phyloP scores from a whole-genome alignment of 53 echinoderm and acorn worm species.

The Zoroaster sp. region DNA sequence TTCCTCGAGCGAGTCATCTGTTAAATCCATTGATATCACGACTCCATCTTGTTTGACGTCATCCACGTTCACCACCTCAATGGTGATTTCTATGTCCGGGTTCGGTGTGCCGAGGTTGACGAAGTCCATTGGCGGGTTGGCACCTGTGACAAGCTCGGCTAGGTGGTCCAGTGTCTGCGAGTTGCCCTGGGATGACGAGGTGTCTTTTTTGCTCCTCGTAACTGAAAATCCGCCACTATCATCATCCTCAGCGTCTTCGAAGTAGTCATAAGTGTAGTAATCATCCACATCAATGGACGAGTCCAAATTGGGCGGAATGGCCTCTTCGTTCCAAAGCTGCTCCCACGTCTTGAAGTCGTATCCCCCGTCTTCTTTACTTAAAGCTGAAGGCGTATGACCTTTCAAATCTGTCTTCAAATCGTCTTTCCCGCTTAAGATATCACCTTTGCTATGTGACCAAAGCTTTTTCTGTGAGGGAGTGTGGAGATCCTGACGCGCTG shows the following conservation, averaged over 20 bases:
- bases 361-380: neutral
- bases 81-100: slow-evolving; percentile 94
- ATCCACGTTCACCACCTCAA: slow-evolving; percentile 72
- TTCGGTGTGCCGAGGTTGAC: slow-evolving; percentile 87
- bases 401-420: neutral
- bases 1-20: neutral
- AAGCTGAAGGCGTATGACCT: neutral
- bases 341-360: neutral
- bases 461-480: neutral
- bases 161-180: slow-evolving; percentile 19
- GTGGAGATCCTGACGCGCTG: neutral
- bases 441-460: neutral
- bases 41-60: slow-evolving; percentile 46
- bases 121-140: slow-evolving; percentile 64
- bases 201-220: slow-evolving; percentile 52
- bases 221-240: neutral
- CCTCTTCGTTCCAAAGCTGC: slow-evolving; percentile 15
- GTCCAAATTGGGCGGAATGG: neutral
- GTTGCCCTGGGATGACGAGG: slow-evolving; percentile 6
- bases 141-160: slow-evolving; percentile 47
- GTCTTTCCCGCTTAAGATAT: neutral
- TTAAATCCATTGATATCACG: slow-evolving; percentile 20
- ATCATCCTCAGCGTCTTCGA: slow-evolving; percentile 30
- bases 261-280: slow-evolving; percentile 57
- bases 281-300: slow-evolving; percentile 8